Evolutionary conservation across 2,797 vertebrate species (phyloP), one percentile per base, ranked within the genome.

Genomic region (Tinamus major): DNA sequence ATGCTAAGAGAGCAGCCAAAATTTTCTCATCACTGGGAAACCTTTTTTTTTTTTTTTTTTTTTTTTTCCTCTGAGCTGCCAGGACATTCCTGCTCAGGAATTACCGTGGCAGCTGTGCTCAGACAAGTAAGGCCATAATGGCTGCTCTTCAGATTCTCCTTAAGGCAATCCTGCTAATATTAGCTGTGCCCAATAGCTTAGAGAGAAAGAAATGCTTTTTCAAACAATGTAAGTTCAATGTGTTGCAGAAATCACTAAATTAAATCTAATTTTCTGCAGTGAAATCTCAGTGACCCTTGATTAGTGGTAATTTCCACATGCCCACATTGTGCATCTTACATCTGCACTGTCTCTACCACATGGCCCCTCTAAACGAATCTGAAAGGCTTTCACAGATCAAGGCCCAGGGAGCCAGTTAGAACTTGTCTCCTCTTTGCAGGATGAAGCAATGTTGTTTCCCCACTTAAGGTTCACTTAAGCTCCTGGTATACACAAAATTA

Each of bases 381-480:
- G 46, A 79, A 79, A 93, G 42, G 79, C 27, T 77, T 86, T 93
- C 58, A 55, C 15, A 88, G 49, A 88, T 35, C 46, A 79, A 82
- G 39, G 37, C 37, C 53, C 68, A 55, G 15, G 37, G 49, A 78
- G 15, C 8, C 11, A 35, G 86, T 92, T 79, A 85, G 72, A 89
- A 88, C 61, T 39, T 75, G 44, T 89, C n/a, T 70, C 70, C 64
- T 85, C 42, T 82, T 79, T 84, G 77, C 63, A 82, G 68, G 68
- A 81, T 72, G 75, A 93, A 94, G 53, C 82, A 86, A 71, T 58
- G 68, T 62, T 75, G 53, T 82, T 94, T 84, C 74, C 53, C 85
- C 69, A 62, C 59, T 89, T 80, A 48, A 27, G 42, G 61, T 31
- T 90, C 72, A 75, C 68, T 93, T 94, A 90, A 92, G 79, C 74